Evolutionary conservation across 2,888 invertebrate species (phyloP).

Genomic region (Heliconius ethilla): DNA sequence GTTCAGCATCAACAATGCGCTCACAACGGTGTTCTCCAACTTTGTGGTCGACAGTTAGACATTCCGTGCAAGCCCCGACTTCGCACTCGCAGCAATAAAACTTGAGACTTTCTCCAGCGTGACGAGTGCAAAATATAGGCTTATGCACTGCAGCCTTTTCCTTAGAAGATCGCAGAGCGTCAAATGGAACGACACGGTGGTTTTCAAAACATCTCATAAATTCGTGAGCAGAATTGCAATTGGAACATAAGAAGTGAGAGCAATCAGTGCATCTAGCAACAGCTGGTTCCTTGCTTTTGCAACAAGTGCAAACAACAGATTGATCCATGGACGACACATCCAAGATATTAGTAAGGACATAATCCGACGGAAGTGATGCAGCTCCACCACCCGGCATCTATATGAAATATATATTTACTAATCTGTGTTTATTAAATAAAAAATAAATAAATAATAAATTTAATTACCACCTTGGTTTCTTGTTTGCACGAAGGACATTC

Average conservation of each 20-base stretch:
- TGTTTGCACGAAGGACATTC: constrained; percentile 92
- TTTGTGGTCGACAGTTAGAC: constrained; percentile 91
- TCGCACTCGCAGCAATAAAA: constrained; percentile 94
- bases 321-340: constrained; percentile 90
- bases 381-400: constrained; percentile 89
- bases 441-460: constrained; percentile 21
- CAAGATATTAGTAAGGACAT: constrained; percentile 91
- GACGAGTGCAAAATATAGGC: constrained; percentile 91
- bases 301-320: constrained; percentile 93
- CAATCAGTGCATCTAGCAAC: constrained; percentile 97
- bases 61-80: constrained; percentile 93
- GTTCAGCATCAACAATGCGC: constrained; percentile 89
- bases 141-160: constrained; percentile 93
- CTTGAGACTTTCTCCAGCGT: constrained; percentile 91
- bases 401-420: constrained; percentile 38
- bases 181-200: constrained; percentile 94
- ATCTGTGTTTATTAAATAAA: neutral
- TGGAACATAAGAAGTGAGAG: constrained; percentile 95
- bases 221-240: constrained; percentile 97
- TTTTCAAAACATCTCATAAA: constrained; percentile 98
- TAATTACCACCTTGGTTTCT: constrained; percentile 86
- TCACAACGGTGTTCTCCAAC: constrained; percentile 92
- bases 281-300: constrained; percentile 96
- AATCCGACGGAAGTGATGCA: constrained; percentile 91
- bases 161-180: constrained; percentile 90